Base-by-base conservation (phyloP, 2,113 vertebrate species). In the Theristicus caerulescens region DNA sequence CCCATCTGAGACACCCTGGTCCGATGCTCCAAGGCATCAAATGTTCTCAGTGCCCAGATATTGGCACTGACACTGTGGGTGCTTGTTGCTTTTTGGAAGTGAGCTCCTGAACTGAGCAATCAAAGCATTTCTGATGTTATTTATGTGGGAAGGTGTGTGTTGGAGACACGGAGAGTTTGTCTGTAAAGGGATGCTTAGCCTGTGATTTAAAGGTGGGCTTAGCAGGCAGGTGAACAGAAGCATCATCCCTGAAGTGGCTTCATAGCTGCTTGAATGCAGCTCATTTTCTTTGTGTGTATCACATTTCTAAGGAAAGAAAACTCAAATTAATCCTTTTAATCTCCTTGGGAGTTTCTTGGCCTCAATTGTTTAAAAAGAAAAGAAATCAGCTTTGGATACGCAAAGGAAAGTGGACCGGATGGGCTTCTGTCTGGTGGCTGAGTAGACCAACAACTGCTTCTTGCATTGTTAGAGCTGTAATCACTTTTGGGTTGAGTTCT, bases 251-350 rank as follows among this genome's bases (percentile, higher is more conserved):
- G 42, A 88, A 77, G 52, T 52, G 71, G 54, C 46, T 90, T 82
- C 1, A 2, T 80, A 82, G 46, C 59, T 84, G 32, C 76, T 77
- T 83, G 83, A 83, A 73, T 36, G 64, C 59, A 67, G 38, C n/a
- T 74, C 5, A 0, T 82, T 88, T 90, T 71, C 42, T 76, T 65
- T 86, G 49, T 44, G 46, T 3, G 2, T 46, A 90, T 36, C 22
- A 15, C 32, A 34, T 87, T 92, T 96, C 80, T 67, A 77, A 76
- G 88, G 82, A 90, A 95, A 78, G 78, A 55, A 78, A 94, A 83
- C 44, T 86, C 64, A 22, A 36, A 70, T 88, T 88, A 93, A 74
- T 86, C 64, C 32, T 88, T 88, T n/a, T 90, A 94, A 86, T 90
- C 58, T 88, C 82, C 83, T 66, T 29, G 20, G 42, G 59, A 94